A percentile compares a stretch with the other conserved stretches of the same genome.
Evolutionary conservation across 2,797 vertebrate species (phyloP).

Genomic region (Gymnoscopelus microlampas): DNA sequence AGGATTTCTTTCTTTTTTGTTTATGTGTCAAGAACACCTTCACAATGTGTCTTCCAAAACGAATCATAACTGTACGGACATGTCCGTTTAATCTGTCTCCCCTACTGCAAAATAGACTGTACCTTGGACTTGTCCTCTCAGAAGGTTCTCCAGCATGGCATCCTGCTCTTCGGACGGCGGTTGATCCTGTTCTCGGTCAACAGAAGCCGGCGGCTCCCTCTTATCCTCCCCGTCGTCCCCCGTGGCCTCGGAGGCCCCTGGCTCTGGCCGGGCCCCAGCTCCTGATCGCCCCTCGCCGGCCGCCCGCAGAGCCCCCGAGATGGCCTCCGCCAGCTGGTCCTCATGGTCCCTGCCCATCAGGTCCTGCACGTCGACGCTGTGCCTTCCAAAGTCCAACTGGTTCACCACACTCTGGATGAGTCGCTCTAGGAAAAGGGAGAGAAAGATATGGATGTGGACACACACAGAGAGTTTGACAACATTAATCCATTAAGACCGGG

Average conservation of each 20-base stretch:
- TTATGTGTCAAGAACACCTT: too few species aligned
- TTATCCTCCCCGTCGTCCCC: constrained; percentile 53
- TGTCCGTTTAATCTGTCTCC: too few species aligned
- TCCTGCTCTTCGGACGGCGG: constrained; percentile 49
- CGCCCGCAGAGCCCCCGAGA: constrained; percentile 81
- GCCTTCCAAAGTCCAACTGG: constrained; percentile 77
- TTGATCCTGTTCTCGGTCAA: constrained; percentile 47
- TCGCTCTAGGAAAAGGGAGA: constrained; percentile 75
- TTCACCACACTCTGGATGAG: constrained; percentile 85
- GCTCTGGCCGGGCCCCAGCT: constrained; percentile 41
- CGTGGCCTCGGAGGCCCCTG: constrained; percentile 38
- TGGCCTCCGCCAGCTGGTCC: constrained; percentile 81
- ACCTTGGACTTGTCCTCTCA: constrained; percentile 62
- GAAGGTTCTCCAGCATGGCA: constrained; percentile 43
- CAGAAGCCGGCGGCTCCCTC: constrained; percentile 38
- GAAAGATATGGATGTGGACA: background rate
- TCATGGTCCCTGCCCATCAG: constrained; percentile 80
- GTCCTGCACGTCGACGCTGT: constrained; percentile 78
- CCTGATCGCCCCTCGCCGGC: constrained; percentile 54
- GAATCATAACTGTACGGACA: too few species aligned
- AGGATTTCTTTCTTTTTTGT: too few species aligned
- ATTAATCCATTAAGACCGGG: background rate
- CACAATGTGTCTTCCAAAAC: too few species aligned
- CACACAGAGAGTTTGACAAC: background rate
- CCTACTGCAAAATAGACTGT: too few species aligned